Base-by-base conservation (phyloP, 1,140 invertebrate species). In the Hyles vespertilio region DNA sequence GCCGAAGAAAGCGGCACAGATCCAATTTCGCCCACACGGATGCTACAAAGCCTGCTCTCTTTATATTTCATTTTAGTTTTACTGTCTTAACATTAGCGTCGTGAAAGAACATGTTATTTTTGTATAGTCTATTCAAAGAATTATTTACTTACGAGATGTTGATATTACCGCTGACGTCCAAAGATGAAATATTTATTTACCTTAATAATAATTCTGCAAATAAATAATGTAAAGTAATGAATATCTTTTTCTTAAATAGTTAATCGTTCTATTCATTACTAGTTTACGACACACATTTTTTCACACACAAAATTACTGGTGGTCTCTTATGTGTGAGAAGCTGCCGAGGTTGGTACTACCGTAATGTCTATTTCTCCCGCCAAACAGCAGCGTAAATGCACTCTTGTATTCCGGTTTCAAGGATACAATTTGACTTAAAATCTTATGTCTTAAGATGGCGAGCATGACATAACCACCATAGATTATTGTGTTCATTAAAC, bases 21-120 rank as follows among this genome's bases (percentile, higher is more conserved):
- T 32, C 72, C 78, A 12, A 58, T 76, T 51, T 10, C 66, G 10
- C 56, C 65, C 10, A 61, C 52, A 52, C 68, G 64, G 51, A 45
- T 77, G 51, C 49, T 79, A 53, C 64, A 74, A 43, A 62, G 66
- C 64, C 32, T 87, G 53, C 12, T 84, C 47, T 50, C 59, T 59
- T 67, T 80, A 56, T 53, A 72, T 68, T 71, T 73, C 32, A 49
- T 77, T 72, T 70, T 71, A 63, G 46, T 75, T 61, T 52, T 79
- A 53, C 33, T 84, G n/a, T 77, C 71, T 56, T 86, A 75, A 63
- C 57, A 50, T 45, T 44, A 34, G 51, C 9, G 56, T 36, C 49
- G 36, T 65, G 33, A 65, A 56, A 71, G 67, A 67, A 64, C 65
- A 59, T 51, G 65, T 86, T 86, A 86, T 86, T 86, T 86, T 86